Base-by-base conservation (phyloP, 1,140 invertebrate genomes). In the Plodia interpunctella region DNA sequence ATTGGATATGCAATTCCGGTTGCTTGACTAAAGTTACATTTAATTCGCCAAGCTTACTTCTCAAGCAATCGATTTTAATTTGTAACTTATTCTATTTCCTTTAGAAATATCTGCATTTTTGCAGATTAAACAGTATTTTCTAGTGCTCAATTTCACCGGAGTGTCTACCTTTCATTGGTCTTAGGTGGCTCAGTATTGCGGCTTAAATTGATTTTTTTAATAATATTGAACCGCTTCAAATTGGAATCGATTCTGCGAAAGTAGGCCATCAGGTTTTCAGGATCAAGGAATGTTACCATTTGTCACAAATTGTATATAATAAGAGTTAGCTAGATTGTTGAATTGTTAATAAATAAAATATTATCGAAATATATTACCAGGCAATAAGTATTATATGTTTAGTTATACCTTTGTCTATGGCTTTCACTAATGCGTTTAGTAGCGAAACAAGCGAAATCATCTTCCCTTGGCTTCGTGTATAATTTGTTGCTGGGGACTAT, bases 271-370 rank as follows among this genome's bases (percentile, higher is more conserved):
- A 15, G 13, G 15, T 44, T 19, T 59, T 25, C 59, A 65, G 60
- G 64, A 58, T 65, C 13, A 44, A 44, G 70, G 70, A 71, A 55
- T 67, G 80, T 83, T 81, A 81, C 78, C 74, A 74, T 66, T 65
- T 72, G 78, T 83, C 79, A 81, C 80, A 83, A 80, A 62, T 20
- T 78, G 72, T 83, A 77, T 68, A 80, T 77, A 80, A 11, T 65
- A 69, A 59, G 62, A 60, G 60, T 72, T 77, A 78, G 74, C 56
- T 82, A 80, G 71, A 76, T 79, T 77, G 77, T 84, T 84, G 68
- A 85, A 73, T 77, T 73, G 59, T 74, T 69, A 60, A 72, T 72
- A 65, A 72, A 75, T 59, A 53, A 38, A 38, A 51, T 62, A 60
- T 61, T 54, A 57, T 51, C 49, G 59, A 62, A 63, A 25, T 53